Conservation (phyloP, 2,888 invertebrate species). For the Luffia ferchaultella region DNA sequence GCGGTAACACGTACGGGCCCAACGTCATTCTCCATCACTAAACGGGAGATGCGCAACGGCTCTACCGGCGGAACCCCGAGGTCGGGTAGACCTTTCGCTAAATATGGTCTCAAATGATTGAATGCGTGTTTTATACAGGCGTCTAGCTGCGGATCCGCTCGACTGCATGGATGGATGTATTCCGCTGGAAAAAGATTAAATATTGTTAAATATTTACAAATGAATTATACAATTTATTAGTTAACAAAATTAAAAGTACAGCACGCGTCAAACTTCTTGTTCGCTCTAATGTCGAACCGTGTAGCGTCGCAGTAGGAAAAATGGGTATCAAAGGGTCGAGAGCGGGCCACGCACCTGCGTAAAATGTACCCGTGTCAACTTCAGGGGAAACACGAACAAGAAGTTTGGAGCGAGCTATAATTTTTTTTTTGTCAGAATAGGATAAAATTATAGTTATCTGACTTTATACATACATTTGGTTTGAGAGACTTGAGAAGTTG, state of each 20-base stretch:
- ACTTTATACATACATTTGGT: too few species aligned
- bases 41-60: slow-evolving; percentile 72
- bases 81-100: slow-evolving; percentile 74
- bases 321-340: too few species aligned
- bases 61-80: slow-evolving; percentile 79
- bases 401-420: too few species aligned
- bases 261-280: too few species aligned
- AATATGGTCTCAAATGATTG: slow-evolving; percentile 76
- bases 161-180: slow-evolving; percentile 75
- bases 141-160: slow-evolving; percentile 71
- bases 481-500: too few species aligned
- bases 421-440: too few species aligned
- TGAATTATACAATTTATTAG: background rate
- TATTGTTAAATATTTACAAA: slow-evolving; percentile 10
- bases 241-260: background rate
- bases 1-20: slow-evolving; percentile 79
- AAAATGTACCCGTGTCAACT: too few species aligned
- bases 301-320: too few species aligned
- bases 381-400: too few species aligned
- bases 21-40: slow-evolving; percentile 81
- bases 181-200: slow-evolving; percentile 73
- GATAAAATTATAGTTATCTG: too few species aligned
- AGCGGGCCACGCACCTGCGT: too few species aligned
- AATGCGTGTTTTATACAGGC: slow-evolving; percentile 73
- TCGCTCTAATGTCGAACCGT: too few species aligned